Percentiles rank a stretch among this genome's conserved stretches.
Conservation (phyloP, 2,113 vertebrate genomes). For the Trogon melanurus region DNA sequence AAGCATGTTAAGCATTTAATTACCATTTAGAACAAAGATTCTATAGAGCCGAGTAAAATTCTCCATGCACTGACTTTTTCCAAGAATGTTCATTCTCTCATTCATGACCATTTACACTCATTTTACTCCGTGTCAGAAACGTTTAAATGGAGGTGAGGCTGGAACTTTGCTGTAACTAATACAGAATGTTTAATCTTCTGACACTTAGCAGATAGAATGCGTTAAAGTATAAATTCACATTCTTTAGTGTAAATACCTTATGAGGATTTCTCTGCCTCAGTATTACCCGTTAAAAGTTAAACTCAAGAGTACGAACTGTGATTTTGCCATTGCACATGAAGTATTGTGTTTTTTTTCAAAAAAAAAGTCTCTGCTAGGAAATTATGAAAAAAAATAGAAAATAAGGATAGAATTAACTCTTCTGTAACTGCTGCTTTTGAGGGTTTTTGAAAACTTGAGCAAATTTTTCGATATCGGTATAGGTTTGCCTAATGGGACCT, state of each 20-base stretch:
- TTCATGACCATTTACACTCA: background rate
- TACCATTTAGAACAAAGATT: constrained; percentile 24
- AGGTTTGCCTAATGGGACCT: background rate
- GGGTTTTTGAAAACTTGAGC: background rate
- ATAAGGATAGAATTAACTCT: background rate
- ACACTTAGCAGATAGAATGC: background rate
- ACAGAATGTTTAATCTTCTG: background rate
- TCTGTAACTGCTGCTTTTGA: background rate
- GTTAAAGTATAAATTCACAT: constrained; percentile 10
- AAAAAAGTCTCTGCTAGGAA: background rate
- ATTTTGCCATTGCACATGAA: background rate
- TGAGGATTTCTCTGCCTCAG: background rate
- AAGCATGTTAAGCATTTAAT: constrained; percentile 37
- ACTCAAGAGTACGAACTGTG: background rate
- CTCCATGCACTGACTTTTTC: background rate
- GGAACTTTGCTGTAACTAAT: background rate
- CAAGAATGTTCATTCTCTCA: background rate
- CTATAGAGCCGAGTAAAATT: background rate
- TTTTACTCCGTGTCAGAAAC: background rate
- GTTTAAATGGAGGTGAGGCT: background rate
- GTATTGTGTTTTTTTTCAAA: background rate
- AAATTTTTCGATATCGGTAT: background rate
- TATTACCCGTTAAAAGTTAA: background rate
- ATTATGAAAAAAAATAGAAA: background rate
- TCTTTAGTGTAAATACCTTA: background rate